phyloP scores from a whole-genome alignment of 2,113 vertebrate species.

The Anser cygnoides region DNA sequence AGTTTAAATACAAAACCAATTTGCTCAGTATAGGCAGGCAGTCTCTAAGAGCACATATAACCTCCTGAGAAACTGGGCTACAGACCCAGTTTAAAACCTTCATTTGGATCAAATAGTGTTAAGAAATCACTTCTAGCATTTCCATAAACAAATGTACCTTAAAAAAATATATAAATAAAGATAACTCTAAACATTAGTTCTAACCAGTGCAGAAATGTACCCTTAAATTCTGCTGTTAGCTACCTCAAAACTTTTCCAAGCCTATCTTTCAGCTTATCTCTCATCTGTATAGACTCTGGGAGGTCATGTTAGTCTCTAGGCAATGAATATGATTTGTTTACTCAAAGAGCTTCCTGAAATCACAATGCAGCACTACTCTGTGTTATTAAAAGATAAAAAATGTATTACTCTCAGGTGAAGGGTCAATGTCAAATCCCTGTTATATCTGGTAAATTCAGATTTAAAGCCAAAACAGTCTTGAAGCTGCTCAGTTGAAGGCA shows the following conservation, averaged over 20 bases:
- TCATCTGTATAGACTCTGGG: slow-evolving; percentile 7
- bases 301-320: slow-evolving; percentile 18
- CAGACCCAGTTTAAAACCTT: not conserved
- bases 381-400: slow-evolving; percentile 70
- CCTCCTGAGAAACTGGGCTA: not conserved
- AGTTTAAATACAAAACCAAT: not conserved
- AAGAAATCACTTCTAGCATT: not conserved
- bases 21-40: not conserved
- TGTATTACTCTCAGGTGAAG: slow-evolving; percentile 56
- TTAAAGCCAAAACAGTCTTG: slow-evolving; percentile 31
- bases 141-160: not conserved
- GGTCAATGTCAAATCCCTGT: slow-evolving; percentile 43
- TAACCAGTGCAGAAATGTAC: not conserved
- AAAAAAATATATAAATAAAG: not conserved
- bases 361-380: not conserved
- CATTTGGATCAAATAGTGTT: not conserved
- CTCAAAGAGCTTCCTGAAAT: slow-evolving; percentile 34
- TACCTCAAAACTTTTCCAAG: slow-evolving; percentile 27
- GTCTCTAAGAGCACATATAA: not conserved
- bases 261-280: not conserved
- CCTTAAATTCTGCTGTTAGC: not conserved
- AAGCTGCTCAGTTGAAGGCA: not conserved
- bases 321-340: slow-evolving; percentile 48
- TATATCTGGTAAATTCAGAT: slow-evolving; percentile 34
- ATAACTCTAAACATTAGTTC: not conserved